Evolutionary conservation across 2,888 invertebrate species (phyloP), one percentile per base, ranked within the genome.

Genomic region (Dasypogon diadema): DNA sequence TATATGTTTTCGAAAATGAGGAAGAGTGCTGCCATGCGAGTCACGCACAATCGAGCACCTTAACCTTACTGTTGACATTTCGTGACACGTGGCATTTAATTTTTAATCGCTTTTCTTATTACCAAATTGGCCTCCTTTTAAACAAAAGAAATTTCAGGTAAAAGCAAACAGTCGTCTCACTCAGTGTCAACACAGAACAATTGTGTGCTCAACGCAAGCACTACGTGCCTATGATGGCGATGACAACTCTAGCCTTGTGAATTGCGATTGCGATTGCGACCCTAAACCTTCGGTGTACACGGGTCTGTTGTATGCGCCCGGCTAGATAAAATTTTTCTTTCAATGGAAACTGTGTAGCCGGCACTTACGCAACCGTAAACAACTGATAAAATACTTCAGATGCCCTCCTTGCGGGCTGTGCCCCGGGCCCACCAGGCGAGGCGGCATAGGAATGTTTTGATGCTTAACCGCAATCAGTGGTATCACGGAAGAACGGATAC

Each of bases 281-380:
- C 58, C 58, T 12, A 58, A 58, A 37, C 60, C 60, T 30, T 42
- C 60, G 16, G 12, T 60, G 21, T 10, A 60, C n/a, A 37, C 18
- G 18, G 60, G 4, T 26, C 37, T 16, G 24, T 16, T 14, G 34
- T 42, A 42, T 2, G 12, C 37, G 12, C 37, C 51, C 42, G 42
- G 60, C 42, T 34, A 37, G 21, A 37, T 37, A 12, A 18, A 34
- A 16, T 42, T 26, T 16, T 30, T 34, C 21, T 42, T 42, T 60
- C 37, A 37, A 37, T 60, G 34, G 37, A 5, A 58, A 34, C 10
- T 60, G 22, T 42, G 21, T 8, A 42, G 37, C 37, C 58, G 37
- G 21, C 60, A 37, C 10, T 60, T 60, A 60, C 37, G 60, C 60
- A 60, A 60, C 60, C 37, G 60, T 60, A 60, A 60, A 60, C 60